Conservation (phyloP, 2,113 vertebrate genomes). For the Anhinga anhinga region DNA sequence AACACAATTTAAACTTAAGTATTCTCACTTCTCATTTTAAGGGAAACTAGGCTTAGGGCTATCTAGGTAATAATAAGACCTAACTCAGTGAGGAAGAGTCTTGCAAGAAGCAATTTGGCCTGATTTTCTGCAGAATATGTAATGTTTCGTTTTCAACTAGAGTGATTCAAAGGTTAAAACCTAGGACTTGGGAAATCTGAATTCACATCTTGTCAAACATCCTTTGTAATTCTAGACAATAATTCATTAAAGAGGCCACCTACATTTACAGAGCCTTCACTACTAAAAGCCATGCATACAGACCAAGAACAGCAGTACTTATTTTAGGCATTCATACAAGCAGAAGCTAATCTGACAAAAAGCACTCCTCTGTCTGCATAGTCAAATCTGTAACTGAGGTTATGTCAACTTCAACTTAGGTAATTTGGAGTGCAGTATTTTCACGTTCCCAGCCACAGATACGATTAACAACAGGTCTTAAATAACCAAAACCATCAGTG, state of each 20-base stretch:
- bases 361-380: neutral
- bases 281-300: neutral
- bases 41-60: neutral
- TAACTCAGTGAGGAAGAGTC: neutral
- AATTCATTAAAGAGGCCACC: neutral
- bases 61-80: neutral
- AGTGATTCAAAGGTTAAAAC: neutral
- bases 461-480: neutral
- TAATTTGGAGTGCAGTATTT: neutral
- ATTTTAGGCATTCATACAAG: neutral
- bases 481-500: neutral
- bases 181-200: neutral
- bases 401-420: neutral
- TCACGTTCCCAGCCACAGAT: neutral
- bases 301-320: neutral
- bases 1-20: neutral
- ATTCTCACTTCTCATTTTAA: neutral
- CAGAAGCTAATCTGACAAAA: neutral
- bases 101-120: neutral
- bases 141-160: neutral
- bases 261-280: neutral
- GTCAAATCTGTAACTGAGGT: neutral
- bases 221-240: neutral
- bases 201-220: neutral
- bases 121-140: neutral